Evolutionary conservation across 2,797 vertebrate genomes (phyloP).

Genomic region (Periparus ater): DNA sequence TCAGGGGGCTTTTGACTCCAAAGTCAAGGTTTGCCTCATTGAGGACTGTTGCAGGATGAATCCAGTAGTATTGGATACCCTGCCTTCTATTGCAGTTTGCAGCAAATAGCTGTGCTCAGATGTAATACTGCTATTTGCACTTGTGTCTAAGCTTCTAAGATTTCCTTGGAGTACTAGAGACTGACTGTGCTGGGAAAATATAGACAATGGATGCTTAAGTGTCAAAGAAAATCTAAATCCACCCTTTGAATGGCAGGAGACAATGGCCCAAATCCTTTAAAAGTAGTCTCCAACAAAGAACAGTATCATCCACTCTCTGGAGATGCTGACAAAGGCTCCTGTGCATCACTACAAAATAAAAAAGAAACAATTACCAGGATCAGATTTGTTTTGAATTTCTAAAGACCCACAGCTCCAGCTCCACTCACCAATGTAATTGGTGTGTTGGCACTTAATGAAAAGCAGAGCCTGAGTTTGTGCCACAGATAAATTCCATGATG

Average conservation of each 20-base stretch:
- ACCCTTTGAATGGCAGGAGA: background rate
- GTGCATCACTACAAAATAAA: background rate
- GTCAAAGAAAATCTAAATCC: background rate
- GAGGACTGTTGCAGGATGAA: background rate
- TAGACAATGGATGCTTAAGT: background rate
- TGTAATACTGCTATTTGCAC: background rate
- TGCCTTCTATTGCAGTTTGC: background rate
- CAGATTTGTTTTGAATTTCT: conserved; percentile 2
- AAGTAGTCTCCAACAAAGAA: background rate
- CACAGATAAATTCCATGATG: background rate
- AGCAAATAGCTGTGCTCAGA: background rate
- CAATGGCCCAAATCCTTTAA: background rate
- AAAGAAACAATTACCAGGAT: background rate
- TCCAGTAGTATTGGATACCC: background rate
- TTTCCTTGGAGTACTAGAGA: background rate
- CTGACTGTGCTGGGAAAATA: background rate
- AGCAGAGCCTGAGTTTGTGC: background rate
- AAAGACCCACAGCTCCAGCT: background rate
- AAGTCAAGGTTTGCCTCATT: background rate
- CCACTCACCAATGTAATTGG: background rate
- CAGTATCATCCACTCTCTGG: background rate
- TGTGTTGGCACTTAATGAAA: background rate
- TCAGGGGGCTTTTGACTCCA: background rate
- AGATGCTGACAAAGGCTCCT: background rate
- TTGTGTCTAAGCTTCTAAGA: background rate